phyloP scores from a whole-genome alignment of 2,797 vertebrate species.

The Masticophis lateralis region DNA sequence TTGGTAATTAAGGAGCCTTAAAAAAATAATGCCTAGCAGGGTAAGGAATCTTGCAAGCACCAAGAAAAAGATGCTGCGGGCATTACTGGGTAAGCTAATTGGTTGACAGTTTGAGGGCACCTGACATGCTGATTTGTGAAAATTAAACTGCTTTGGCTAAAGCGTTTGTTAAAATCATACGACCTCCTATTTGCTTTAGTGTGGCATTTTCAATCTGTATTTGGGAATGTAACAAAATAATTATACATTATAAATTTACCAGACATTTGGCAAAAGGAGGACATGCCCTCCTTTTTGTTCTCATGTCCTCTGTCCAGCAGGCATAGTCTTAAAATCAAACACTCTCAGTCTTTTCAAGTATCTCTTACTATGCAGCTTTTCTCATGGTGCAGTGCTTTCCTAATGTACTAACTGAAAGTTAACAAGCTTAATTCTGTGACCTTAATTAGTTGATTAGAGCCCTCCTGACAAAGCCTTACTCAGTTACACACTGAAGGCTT shows the following conservation, averaged over 20 bases:
- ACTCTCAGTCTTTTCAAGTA: background rate
- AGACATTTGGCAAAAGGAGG: background rate
- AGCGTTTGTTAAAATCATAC: background rate
- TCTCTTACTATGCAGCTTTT: background rate
- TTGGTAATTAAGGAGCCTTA: background rate
- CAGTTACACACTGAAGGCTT: background rate
- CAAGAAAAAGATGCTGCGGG: background rate
- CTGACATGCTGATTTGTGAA: background rate
- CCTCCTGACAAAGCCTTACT: background rate
- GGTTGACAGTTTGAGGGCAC: background rate
- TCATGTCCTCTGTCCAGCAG: background rate
- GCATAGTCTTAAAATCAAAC: background rate
- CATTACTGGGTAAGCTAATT: background rate
- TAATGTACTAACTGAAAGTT: background rate
- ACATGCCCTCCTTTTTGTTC: background rate
- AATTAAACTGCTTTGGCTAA: background rate
- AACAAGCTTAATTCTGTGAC: background rate
- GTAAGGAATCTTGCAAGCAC: background rate
- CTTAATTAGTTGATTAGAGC: background rate
- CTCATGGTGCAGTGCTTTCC: background rate
- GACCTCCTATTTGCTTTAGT: background rate
- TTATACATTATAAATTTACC: background rate
- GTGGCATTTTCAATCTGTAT: background rate
- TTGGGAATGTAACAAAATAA: background rate
- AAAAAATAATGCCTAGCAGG: background rate